Base-by-base conservation (phyloP, 2,888 invertebrate genomes). In the Alcis repandata region DNA sequence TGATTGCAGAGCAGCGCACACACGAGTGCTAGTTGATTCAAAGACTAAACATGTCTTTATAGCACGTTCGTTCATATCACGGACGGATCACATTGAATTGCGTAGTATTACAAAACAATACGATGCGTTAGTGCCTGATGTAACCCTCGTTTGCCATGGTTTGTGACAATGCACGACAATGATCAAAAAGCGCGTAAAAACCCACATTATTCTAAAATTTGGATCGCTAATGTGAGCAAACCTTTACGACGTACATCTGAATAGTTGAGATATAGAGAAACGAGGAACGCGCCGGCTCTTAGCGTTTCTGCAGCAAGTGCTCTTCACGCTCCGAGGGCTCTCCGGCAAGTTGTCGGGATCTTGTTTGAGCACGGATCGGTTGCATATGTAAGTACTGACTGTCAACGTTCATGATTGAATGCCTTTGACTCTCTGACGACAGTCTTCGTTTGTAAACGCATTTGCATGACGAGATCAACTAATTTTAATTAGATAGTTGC, bases 271-370 rank as follows among this genome's bases (percentile, higher is more conserved):
- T 27, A 22, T 40, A 11, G 20, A 10, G 51, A 36, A 32, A 38
- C 40, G 27, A 49, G 9, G 53, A 33, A 43, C 63, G 40, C 20
- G 13, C 13, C 22, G 33, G 8, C 60, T 43, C 57, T 52, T 13
- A 45, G 40, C 36, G 43, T 52, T 59, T 36, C 45, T 32, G 15
- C 49, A 36, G 38, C 52, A 19, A 66, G 65, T 46, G 33, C 65
- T 41, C 65, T 66, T 52, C 46, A 61, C 60, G 46, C 33, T 57
- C 33, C 15, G 22, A 66, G 52, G 36, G 36, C 56, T 52, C 41
- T 38, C 48, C 20, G 17, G 27, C 36, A 52, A 65, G 22, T 57
- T 57, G 48, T 52, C 51, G 38, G 51, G 60, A 46, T 40, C 27
- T 27, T 45, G 36, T 57, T 49, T 43, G 19, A 59, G 51, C 19